phyloP scores from a whole-genome alignment of 2,797 vertebrate genomes.

The Mallotus villosus region DNA sequence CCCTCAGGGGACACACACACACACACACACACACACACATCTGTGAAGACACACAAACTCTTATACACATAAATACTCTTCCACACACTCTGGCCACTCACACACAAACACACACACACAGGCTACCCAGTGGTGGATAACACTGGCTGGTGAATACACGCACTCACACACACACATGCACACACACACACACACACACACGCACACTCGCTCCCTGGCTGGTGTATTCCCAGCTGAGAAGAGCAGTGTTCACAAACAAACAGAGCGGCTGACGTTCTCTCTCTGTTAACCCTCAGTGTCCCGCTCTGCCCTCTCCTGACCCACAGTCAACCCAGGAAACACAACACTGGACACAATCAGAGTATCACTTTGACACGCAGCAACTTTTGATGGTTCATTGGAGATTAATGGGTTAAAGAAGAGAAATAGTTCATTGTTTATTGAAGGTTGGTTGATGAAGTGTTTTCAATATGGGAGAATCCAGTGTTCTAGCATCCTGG shows the following conservation, averaged over 20 bases:
- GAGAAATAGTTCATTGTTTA: no score
- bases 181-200: not conserved
- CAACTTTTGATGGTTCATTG: no score
- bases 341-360: not conserved
- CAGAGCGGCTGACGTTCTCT: slow-evolving; percentile 9
- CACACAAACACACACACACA: no score
- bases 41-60: not conserved
- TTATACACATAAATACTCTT: not conserved
- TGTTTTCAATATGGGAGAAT: no score
- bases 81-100: not conserved
- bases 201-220: not conserved
- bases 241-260: slow-evolving; percentile 26
- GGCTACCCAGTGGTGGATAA: no score
- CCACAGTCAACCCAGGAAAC: no score
- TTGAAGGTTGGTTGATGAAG: no score
- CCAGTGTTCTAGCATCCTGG: no score
- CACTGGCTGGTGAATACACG: not conserved
- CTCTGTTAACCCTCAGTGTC: slow-evolving; percentile 10
- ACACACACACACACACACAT: not conserved
- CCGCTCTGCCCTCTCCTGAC: not conserved
- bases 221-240: slow-evolving; percentile 17
- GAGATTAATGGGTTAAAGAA: no score
- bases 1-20: slow-evolving; percentile 1
- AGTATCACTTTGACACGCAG: no score
- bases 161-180: no score